Evolutionary conservation across 1,140 invertebrate genomes (phyloP), one percentile per base, ranked within the genome.

Genomic region (Calosoma granatense): DNA sequence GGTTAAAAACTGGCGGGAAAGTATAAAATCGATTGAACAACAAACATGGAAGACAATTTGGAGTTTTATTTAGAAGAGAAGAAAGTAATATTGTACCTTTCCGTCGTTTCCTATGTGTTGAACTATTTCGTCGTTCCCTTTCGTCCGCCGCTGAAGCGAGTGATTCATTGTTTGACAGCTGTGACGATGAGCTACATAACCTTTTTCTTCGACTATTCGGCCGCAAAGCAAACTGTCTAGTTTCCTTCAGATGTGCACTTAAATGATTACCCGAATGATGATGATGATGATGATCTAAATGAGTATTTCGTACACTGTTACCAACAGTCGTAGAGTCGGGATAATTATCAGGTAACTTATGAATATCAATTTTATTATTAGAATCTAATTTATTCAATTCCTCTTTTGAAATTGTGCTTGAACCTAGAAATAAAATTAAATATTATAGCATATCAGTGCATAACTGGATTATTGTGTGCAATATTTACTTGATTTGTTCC

Each of bases 151-250:
- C 30, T 4, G 62, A 64, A 26, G 41, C 41, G 9, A 47, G 41
- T 12, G 41, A 47, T 47, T 69, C 69, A 58, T 65, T 70, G 54
- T 67, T 68, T 3, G 67, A 70, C 39, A 69, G 56, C 11, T 58
- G 61, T 0, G 69, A 72, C 14, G 70, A 70, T 57, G 64, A 68
- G 56, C 67, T 70, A 58, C 61, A 66, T 14, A 70, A 59, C 43
- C 69, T 36, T 61, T 70, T 72, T 36, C 68, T 57, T 53, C 70
- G 60, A 36, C 70, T 70, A 57, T 65, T 72, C 69, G 41, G 41
- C 17, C 41, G 41, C 15, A 47, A 47, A 47, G 41, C 15, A 17
- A 47, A 47, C 41, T 47, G 41, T 47, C 41, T 9, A 12, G 41
- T 11, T 12, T 47, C 41, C 17, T 47, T 47, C 9, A 12, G 41